phyloP scores from a whole-genome alignment of 2,888 invertebrate species.

The Drosophila buzzatii region DNA sequence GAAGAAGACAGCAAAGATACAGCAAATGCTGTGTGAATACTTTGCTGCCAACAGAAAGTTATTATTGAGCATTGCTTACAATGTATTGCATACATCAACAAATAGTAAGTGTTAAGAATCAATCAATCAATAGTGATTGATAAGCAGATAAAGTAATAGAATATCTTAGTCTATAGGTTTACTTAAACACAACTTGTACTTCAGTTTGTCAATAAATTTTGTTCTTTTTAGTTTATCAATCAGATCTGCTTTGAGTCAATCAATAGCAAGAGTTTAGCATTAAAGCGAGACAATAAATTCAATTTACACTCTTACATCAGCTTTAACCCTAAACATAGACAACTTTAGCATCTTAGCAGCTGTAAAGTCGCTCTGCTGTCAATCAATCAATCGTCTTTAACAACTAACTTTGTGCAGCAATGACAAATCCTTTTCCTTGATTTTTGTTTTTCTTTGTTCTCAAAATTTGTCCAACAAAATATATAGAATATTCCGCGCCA shows the following conservation, averaged over 20 bases:
- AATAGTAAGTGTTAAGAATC: background rate
- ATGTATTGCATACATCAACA: conserved; percentile 40
- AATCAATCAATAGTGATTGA: background rate
- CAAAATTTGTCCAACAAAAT: conserved; percentile 41
- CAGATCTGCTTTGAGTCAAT: background rate
- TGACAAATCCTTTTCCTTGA: conserved; percentile 35
- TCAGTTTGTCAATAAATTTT: background rate
- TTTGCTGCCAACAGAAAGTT: conserved; percentile 36
- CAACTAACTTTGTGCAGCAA: conserved; percentile 53
- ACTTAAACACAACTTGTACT: background rate
- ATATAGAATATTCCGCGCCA: conserved; percentile 15
- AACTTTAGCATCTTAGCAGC: conserved; percentile 3
- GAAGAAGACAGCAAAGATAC: background rate
- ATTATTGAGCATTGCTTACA: conserved; percentile 49
- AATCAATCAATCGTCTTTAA: conserved; percentile 35
- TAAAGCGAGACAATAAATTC: background rate
- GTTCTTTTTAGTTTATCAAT: background rate
- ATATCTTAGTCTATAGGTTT: background rate
- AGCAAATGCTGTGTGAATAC: conserved; percentile 52
- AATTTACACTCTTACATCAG: background rate
- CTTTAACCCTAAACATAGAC: background rate
- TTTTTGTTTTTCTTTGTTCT: background rate
- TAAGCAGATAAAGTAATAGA: background rate
- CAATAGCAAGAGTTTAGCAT: background rate
- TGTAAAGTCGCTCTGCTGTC: conserved; percentile 13